Base-by-base conservation (phyloP, 2,113 vertebrate species). In the Esox niger region DNA sequence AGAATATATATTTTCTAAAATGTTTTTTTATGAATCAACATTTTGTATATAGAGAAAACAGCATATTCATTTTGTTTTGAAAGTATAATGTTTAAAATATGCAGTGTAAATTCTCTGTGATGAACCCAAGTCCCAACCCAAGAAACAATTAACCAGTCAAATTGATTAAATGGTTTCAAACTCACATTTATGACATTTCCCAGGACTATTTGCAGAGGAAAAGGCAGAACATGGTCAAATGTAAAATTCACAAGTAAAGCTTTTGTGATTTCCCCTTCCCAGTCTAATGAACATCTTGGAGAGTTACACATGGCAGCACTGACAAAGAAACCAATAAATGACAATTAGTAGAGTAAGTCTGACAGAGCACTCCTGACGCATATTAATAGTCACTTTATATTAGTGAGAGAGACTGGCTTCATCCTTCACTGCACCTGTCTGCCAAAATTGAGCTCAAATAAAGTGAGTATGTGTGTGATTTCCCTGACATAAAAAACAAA, bases 281-380 rank as follows among this genome's bases (percentile, higher is more conserved):
- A 62, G 68, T 30, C 54, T 47, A 60, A 65, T 72, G 33, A 66
- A 59, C 63, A 65, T 66, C 63, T 60, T 25, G 35, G 31, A 43
- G 35, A 61, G 55, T 21, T 31, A 54, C 56, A 60, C 64, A 55
- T 59, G 62, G n/a, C 54, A 46, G 38, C 25, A 21, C 29, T 62
- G 60, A 68, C 67, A 73, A 58, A 70, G 73, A 73, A 78, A 73
- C 70, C 47, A 66, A 76, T 74, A 73, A 73, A 79, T 74, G 67
- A 60, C 71, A 67, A 76, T 74, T 69, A 71, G 33, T 46, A 57
- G 60, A 62, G 62, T 21, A 38, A 29, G 57, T 47, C 68, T 62
- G 55, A 52, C 54, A 38, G 63, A 71, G 65, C 27, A 23, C 32
- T 52, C 35, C 56, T 64, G 38, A 66, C 26, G 31, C 31, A 58